Evolutionary conservation across 2,113 vertebrate genomes (phyloP).

Genomic region (Myiozetetes cayanensis): DNA sequence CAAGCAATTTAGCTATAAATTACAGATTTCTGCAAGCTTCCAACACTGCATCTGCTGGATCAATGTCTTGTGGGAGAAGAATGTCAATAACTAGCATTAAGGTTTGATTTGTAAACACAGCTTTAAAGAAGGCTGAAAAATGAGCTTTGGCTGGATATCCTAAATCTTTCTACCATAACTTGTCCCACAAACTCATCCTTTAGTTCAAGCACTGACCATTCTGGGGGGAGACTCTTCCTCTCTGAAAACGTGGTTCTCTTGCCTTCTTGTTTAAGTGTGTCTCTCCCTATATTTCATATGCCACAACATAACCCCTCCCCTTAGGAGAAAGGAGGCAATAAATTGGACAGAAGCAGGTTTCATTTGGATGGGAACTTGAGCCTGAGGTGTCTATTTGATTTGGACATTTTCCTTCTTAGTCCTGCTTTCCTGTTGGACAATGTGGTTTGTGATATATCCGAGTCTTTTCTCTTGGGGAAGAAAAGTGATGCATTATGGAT

Average conservation of each 20-base stretch:
- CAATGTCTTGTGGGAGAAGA: neutral
- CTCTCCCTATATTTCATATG: neutral
- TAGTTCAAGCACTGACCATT: neutral
- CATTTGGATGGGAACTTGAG: neutral
- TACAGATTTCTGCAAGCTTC: neutral
- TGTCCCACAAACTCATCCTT: neutral
- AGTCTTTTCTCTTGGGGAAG: neutral
- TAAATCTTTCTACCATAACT: neutral
- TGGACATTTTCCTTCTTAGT: neutral
- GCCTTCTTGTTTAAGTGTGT: neutral
- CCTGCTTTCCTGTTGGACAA: neutral
- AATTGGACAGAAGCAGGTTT: neutral
- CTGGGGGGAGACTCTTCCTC: neutral
- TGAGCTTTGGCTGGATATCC: neutral
- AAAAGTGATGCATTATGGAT: neutral
- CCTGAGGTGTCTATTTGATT: neutral
- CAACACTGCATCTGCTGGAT: neutral
- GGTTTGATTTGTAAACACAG: neutral
- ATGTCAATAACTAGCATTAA: conserved; percentile 2
- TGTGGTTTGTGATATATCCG: neutral
- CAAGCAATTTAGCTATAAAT: neutral
- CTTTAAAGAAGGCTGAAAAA: neutral
- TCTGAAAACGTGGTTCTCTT: neutral
- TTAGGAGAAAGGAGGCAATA: neutral
- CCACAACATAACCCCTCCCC: neutral